phyloP scores from a whole-genome alignment of 64 coral and sea anemone species.

The Stylophora pistillata region DNA sequence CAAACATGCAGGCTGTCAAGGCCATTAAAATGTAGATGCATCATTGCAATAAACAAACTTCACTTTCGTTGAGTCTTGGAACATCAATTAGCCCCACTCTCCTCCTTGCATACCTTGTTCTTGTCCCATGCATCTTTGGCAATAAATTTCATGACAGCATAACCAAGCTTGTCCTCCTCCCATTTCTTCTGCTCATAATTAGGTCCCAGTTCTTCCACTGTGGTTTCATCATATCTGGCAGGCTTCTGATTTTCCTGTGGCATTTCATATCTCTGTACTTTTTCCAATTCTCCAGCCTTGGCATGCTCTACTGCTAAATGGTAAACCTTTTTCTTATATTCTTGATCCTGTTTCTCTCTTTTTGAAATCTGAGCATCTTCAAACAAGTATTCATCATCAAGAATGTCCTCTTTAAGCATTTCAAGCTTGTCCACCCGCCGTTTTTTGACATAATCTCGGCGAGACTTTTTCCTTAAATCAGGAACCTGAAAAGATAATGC shows the following conservation, averaged over 20 bases:
- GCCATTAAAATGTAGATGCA: no score
- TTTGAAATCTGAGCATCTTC: slow-evolving; percentile 56
- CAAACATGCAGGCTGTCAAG: no score
- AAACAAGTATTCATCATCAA: slow-evolving; percentile 98
- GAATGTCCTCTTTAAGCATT: slow-evolving; percentile 88
- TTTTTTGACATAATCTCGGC: slow-evolving; percentile 93
- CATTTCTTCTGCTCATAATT: slow-evolving; percentile 99
- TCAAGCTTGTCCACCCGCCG: slow-evolving; percentile 90
- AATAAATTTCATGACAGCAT: slow-evolving; percentile 93
- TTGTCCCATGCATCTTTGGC: slow-evolving; percentile 96
- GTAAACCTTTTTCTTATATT: slow-evolving; percentile 95
- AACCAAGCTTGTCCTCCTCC: slow-evolving; percentile 95
- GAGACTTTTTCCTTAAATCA: slow-evolving; percentile 87
- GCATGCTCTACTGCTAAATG: slow-evolving; percentile 79
- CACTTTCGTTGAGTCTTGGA: no score
- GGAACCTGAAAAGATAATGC: slow-evolving; percentile 57
- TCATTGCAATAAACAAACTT: no score
- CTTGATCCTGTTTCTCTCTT: slow-evolving; percentile 78
- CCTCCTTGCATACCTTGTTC: slow-evolving; percentile 81
- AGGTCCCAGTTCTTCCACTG: slow-evolving; percentile 87
- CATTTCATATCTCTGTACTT: slow-evolving; percentile 92
- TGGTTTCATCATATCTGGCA: slow-evolving; percentile 90
- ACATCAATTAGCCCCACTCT: no score
- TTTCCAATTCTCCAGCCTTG: slow-evolving; percentile 88
- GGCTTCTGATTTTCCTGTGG: slow-evolving; percentile 88